phyloP scores from a whole-genome alignment of 30 jellyfish, hydroid and myxozoan genomes.

The Aurelia aurita complex sp. Pacific region DNA sequence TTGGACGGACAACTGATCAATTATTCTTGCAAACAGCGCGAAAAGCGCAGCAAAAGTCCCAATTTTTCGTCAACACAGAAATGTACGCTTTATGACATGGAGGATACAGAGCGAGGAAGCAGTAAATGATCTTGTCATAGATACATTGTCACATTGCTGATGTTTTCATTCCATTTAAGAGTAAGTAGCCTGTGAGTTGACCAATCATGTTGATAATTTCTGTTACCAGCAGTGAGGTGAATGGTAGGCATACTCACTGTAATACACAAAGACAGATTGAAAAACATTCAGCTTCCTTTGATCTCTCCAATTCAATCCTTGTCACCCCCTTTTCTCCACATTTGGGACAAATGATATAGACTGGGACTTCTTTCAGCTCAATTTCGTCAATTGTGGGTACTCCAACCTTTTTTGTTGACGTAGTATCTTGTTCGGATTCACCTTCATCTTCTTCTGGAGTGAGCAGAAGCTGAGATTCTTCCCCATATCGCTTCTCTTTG shows the following conservation, averaged over 20 bases:
- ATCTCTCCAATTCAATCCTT: slow-evolving; percentile 65
- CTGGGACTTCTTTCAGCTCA: slow-evolving; percentile 83
- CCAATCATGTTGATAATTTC: too few relatives aligned
- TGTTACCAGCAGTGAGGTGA: too few relatives aligned
- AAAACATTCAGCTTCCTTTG: slow-evolving; percentile 47
- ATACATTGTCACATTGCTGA: too few relatives aligned
- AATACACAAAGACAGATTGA: slow-evolving; percentile 57
- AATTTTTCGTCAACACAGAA: too few relatives aligned
- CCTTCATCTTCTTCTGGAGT: slow-evolving; percentile 22
- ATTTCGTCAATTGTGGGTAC: slow-evolving; percentile 85
- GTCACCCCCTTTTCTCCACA: slow-evolving; percentile 84
- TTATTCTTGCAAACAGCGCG: too few relatives aligned
- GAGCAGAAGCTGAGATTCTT: slow-evolving; percentile 27
- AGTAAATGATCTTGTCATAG: too few relatives aligned
- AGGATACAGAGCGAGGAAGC: too few relatives aligned
- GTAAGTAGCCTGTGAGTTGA: too few relatives aligned
- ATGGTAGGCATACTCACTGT: slow-evolving; percentile 50
- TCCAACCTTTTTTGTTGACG: slow-evolving; percentile 27
- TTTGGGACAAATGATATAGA: slow-evolving; percentile 72
- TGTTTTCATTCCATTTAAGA: too few relatives aligned
- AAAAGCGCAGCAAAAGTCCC: too few relatives aligned
- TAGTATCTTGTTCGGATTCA: slow-evolving; percentile 25
- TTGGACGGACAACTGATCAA: too few relatives aligned
- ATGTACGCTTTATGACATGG: too few relatives aligned
- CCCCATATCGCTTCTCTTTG: slow-evolving; percentile 50